Evolutionary conservation across 1,140 invertebrate species (phyloP).

Genomic region (Hirudo medicinalis): DNA sequence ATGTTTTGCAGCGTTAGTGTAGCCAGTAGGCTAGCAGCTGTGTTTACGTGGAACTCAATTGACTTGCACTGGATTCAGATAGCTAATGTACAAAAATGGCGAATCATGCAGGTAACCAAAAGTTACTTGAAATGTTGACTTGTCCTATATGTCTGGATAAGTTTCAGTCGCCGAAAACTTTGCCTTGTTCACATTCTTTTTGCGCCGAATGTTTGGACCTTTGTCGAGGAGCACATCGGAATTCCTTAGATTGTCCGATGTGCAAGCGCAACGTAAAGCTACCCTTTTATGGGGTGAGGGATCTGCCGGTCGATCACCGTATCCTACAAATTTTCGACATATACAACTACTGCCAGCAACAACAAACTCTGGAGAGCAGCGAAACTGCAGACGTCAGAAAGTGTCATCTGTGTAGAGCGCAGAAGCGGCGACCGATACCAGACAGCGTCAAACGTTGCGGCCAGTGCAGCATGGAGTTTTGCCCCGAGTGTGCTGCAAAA

Average conservation of each 20-base stretch:
- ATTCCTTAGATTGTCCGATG: constrained; percentile 19
- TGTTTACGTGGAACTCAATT: too few species aligned
- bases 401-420: constrained; percentile 19
- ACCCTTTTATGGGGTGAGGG: constrained; percentile 13
- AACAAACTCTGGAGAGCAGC: neutral
- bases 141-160: constrained; percentile 31
- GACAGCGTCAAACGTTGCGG: constrained; percentile 13
- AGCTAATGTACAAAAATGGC: too few species aligned
- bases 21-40: too few species aligned
- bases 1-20: too few species aligned
- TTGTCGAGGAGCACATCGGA: constrained; percentile 28
- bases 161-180: constrained; percentile 28
- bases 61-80: too few species aligned
- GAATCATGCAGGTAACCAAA: neutral
- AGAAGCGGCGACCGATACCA: neutral
- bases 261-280: constrained; percentile 18
- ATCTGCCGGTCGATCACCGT: constrained; percentile 21
- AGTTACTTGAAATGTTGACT: constrained; percentile 26
- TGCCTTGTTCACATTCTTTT: constrained; percentile 34
- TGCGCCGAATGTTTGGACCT: constrained; percentile 46
- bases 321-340: constrained; percentile 24
- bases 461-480: constrained; percentile 22
- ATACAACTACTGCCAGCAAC: neutral
- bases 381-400: neutral
- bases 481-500: constrained; percentile 16